A percentile compares a stretch with the other conserved stretches of the same genome.
phyloP scores from a whole-genome alignment of 2,888 invertebrate species.

The Drosophila subquinaria region DNA sequence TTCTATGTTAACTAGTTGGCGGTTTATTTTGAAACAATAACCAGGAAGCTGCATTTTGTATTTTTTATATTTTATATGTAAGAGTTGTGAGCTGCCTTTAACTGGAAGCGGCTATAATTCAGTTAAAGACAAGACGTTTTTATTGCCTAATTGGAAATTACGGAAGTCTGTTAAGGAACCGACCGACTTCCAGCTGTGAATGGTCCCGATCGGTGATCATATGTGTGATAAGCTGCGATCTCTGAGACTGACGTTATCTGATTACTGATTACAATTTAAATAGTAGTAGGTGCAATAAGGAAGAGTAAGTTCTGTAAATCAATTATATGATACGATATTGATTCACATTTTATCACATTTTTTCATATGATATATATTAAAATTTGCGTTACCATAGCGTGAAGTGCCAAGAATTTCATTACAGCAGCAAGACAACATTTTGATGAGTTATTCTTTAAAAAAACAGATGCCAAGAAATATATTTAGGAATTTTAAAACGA shows the following conservation, averaged over 20 bases:
- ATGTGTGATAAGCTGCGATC: constrained; percentile 9
- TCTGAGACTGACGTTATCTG: constrained; percentile 23
- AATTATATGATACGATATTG: constrained; percentile 3
- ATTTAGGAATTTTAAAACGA: too few relatives aligned
- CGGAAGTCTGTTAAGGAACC: constrained; percentile 11
- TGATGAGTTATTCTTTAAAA: background rate
- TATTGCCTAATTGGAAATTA: constrained; percentile 37
- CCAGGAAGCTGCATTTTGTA: constrained; percentile 58
- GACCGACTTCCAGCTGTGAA: constrained; percentile 17
- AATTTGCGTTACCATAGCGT: too few relatives aligned
- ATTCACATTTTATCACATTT: background rate
- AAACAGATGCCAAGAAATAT: background rate
- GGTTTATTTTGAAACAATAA: constrained; percentile 69
- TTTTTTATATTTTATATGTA: constrained; percentile 3
- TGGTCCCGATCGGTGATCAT: background rate
- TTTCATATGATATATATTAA: background rate
- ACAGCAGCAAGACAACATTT: background rate
- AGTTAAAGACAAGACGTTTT: constrained; percentile 43
- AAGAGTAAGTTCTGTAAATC: constrained; percentile 38
- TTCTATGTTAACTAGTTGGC: constrained; percentile 64
- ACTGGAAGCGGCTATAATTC: constrained; percentile 24
- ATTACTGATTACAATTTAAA: constrained; percentile 26
- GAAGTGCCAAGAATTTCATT: too few relatives aligned
- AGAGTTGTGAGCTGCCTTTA: constrained; percentile 9
- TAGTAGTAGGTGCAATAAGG: constrained; percentile 30